These are phyloP conservation scores for Onychorhynchus coronatus DNA, from an alignment of 2,113 vertebrate genomes.

Conservation along the genomic window DNA sequence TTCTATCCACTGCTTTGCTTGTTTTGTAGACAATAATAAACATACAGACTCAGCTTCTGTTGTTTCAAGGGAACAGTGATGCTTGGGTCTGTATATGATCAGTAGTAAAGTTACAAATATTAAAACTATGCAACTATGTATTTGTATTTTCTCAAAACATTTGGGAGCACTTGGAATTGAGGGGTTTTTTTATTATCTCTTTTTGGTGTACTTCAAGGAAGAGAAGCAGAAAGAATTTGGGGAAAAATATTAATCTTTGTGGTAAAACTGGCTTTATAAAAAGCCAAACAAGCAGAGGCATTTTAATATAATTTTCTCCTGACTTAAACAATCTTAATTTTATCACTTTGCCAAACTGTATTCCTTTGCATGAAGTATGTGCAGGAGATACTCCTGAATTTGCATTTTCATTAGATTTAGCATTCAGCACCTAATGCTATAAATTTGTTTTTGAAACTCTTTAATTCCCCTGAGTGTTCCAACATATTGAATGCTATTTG, in stretches of 20 bases:
- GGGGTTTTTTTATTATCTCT: neutral
- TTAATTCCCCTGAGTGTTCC: slow-evolving; percentile 73
- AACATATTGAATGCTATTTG: slow-evolving; percentile 78
- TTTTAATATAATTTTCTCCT: slow-evolving; percentile 44
- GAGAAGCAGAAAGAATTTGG: neutral
- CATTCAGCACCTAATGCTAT: slow-evolving; percentile 75
- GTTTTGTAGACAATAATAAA: neutral
- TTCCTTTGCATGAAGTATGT: slow-evolving; percentile 53
- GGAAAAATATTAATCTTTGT: slow-evolving; percentile 8
- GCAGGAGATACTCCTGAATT: slow-evolving; percentile 59
- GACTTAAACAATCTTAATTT: slow-evolving; percentile 67
- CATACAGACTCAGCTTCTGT: neutral
- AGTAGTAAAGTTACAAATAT: neutral
- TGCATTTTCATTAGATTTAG: slow-evolving; percentile 81
- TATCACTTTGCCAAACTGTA: slow-evolving; percentile 62
- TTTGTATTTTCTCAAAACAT: neutral
- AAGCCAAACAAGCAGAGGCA: slow-evolving; percentile 6
- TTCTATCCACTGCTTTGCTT: neutral
- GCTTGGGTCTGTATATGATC: neutral
- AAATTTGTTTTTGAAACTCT: slow-evolving; percentile 80
- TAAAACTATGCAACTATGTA: neutral
- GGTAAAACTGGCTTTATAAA: slow-evolving; percentile 21
- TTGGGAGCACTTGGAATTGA: neutral
- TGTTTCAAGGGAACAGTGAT: neutral
- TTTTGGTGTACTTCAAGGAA: neutral